Base-by-base conservation (phyloP, 2,888 invertebrate species). In the Ennomos erosarius region DNA sequence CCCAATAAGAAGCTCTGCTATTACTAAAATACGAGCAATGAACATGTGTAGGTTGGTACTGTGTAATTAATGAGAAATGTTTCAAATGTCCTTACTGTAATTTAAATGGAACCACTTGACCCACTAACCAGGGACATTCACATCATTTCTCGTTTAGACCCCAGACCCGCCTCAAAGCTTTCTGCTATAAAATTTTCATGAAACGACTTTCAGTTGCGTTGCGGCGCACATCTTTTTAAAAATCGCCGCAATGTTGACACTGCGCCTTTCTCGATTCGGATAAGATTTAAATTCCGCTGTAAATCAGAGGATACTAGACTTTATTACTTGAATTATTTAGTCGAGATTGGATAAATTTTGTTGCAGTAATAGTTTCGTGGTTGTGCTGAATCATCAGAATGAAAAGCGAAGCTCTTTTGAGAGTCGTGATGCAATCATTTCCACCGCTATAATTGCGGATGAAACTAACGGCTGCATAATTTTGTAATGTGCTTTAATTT, bases 41-140 rank as follows among this genome's bases (percentile, higher is more conserved):
- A n/a, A n/a, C n/a, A n/a, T n/a, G n/a, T n/a, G n/a, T n/a, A n/a
- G n/a, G n/a, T n/a, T n/a, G n/a, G n/a, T n/a, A n/a, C n/a, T n/a
- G n/a, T n/a, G n/a, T n/a, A n/a, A n/a, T n/a, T n/a, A 40, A 40
- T 40, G 13, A 13, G 40, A 40, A 13, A 13, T 13, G 8, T 34
- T n/a, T 9, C 11, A 33, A n/a, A 11, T 8, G 26, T 12, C 59
- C 59, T 51, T 59, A 59, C 59, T 59, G 59, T 16, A 33, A 33
- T n/a, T 42, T 10, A 44, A 54, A 55, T 55, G 51, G 11, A 46
- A 55, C 51, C 79, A 76, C 86, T 85, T 85, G 86, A 88, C 87
- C 87, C 71, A 85, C 71, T 87, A 80, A 79, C 83, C 75, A 78
- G 74, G 74, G 73, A 78, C 82, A 82, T 85, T 84, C 84, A 84